A percentile compares a stretch with the other conserved stretches of the same genome.
Evolutionary conservation across 2,113 vertebrate genomes (phyloP).

Genomic region (Tyto alba): DNA sequence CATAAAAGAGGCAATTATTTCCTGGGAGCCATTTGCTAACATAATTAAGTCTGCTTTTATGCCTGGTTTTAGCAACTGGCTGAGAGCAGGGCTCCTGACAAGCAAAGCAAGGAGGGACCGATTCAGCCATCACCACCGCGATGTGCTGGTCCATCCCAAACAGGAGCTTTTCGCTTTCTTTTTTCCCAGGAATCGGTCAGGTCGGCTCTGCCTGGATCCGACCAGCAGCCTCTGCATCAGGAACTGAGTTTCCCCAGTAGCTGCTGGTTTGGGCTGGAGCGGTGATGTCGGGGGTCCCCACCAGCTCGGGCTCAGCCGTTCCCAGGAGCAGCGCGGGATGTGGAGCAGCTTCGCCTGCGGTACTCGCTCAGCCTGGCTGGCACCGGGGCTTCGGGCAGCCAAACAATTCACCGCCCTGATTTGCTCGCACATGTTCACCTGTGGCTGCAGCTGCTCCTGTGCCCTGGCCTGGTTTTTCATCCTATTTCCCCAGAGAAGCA

Average conservation of each 20-base stretch:
- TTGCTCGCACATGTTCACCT: not conserved
- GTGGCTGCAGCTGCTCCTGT: not conserved
- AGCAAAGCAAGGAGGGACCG: not conserved
- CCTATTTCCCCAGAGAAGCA: fast-evolving
- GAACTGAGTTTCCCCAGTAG: not conserved
- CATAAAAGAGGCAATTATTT: conserved; percentile 44
- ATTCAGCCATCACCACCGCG: not conserved
- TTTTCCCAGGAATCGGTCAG: not conserved
- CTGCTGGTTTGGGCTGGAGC: not conserved
- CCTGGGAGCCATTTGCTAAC: conserved; percentile 47
- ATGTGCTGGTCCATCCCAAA: fast-evolving
- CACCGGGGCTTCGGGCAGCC: not conserved
- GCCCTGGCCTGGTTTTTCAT: not conserved
- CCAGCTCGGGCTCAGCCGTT: fast-evolving
- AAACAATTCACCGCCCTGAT: fast-evolving
- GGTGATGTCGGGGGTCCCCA: no score
- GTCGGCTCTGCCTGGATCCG: fast-evolving
- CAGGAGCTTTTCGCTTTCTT: not conserved
- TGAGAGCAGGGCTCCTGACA: not conserved
- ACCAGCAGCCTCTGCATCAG: not conserved
- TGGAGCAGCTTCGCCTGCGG: not conserved
- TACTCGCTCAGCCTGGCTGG: not conserved
- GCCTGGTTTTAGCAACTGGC: not conserved
- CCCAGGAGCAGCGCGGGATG: fast-evolving
- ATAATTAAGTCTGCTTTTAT: not conserved